Conservation (phyloP, 2,888 invertebrate species). For the Parnassius orleans region DNA sequence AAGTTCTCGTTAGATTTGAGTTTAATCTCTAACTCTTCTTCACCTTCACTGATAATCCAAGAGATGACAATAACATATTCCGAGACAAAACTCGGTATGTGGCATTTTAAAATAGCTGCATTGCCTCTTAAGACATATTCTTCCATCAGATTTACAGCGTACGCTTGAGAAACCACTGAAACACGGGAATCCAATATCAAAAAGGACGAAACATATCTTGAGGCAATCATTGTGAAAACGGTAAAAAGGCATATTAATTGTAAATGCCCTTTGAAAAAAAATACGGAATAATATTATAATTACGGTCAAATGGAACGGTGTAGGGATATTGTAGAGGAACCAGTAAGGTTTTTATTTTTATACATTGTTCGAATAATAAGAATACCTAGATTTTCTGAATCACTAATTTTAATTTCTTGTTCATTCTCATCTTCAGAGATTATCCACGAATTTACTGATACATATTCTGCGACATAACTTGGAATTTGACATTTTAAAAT, state of each 20-base stretch:
- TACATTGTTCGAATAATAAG: neutral
- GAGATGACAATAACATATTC: conserved; percentile 92
- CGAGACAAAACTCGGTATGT: conserved; percentile 95
- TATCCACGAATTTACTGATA: conserved; percentile 92
- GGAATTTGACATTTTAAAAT: conserved; percentile 96
- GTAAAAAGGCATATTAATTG: neutral
- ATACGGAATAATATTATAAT: no score
- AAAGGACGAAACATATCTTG: conserved; percentile 11
- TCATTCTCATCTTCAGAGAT: conserved; percentile 85
- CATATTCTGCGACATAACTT: conserved; percentile 95
- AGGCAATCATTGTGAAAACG: conserved; percentile 1
- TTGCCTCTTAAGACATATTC: conserved; percentile 95
- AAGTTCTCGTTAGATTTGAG: conserved; percentile 59
- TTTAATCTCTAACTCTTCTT: conserved; percentile 72
- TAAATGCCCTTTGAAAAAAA: no score
- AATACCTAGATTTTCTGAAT: conserved; percentile 62
- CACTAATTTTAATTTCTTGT: conserved; percentile 62
- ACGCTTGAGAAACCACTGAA: conserved; percentile 94
- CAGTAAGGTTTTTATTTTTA: conserved; percentile 7
- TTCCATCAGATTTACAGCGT: conserved; percentile 95
- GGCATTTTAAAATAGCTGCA: conserved; percentile 95
- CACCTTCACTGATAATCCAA: conserved; percentile 90
- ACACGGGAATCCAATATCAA: conserved; percentile 46
- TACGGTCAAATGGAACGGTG: neutral
- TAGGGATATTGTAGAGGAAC: neutral